Conservation (phyloP, 2,888 invertebrate genomes). For the Agrypnus murinus region DNA sequence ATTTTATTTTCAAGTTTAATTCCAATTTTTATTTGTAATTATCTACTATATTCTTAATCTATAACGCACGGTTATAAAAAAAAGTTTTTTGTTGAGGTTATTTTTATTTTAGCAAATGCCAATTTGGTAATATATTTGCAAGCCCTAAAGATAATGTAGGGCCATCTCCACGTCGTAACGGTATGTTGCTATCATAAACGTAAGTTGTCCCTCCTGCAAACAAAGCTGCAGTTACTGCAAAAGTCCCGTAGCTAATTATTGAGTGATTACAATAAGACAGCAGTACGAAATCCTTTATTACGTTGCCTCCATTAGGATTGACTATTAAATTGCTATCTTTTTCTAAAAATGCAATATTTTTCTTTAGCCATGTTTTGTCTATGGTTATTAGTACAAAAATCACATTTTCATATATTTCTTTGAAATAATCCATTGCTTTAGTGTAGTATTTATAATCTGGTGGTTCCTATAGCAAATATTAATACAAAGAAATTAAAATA, state of each 20-base stretch:
- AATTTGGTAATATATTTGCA: slow-evolving; percentile 26
- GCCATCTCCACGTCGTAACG: slow-evolving; percentile 51
- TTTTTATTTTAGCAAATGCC: no score
- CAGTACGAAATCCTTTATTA: slow-evolving; percentile 46
- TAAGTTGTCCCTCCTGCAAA: slow-evolving; percentile 49
- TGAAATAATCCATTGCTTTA: slow-evolving; percentile 53
- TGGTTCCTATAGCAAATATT: slow-evolving; percentile 37
- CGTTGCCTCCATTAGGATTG: slow-evolving; percentile 37
- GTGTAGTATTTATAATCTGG: slow-evolving; percentile 48
- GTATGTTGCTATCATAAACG: slow-evolving; percentile 51
- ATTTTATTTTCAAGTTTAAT: no score
- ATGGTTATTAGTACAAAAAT: slow-evolving; percentile 51
- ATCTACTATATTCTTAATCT: no score
- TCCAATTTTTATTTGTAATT: no score
- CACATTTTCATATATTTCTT: slow-evolving; percentile 44
- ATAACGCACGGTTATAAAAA: no score
- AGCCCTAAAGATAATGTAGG: slow-evolving; percentile 53
- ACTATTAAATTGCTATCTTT: slow-evolving; percentile 29
- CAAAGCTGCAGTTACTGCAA: slow-evolving; percentile 48
- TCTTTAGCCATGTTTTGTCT: slow-evolving; percentile 44
- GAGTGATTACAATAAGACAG: slow-evolving; percentile 53
- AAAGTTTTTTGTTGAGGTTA: no score
- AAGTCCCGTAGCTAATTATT: slow-evolving; percentile 55
- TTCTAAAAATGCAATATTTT: slow-evolving; percentile 29
- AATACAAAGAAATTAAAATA: not conserved